Evolutionary conservation across 2,113 vertebrate genomes (phyloP).

Genomic region (Zosterops pallidus): DNA sequence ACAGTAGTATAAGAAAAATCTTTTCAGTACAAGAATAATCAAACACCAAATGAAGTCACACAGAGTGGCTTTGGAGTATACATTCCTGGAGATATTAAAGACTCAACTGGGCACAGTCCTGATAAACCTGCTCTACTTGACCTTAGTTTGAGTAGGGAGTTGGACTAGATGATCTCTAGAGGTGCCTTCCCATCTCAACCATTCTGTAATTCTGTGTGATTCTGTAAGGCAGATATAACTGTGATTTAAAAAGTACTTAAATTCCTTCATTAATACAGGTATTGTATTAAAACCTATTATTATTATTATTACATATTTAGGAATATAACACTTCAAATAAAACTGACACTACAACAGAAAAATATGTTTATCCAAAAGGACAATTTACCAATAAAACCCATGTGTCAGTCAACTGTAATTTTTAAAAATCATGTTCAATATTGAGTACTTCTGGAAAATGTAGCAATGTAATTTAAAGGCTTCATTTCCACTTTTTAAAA

Average conservation of each 20-base stretch:
- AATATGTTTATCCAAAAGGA: background rate
- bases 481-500: background rate
- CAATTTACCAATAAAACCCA: background rate
- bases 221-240: background rate
- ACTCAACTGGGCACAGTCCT: background rate
- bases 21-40: background rate
- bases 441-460: background rate
- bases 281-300: background rate
- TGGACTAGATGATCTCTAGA: background rate
- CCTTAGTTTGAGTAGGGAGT: background rate
- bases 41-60: background rate
- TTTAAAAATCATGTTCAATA: background rate
- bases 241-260: background rate
- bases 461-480: background rate
- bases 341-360: background rate
- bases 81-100: background rate
- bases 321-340: background rate
- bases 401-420: background rate
- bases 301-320: background rate
- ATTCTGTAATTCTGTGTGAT: background rate
- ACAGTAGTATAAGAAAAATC: background rate
- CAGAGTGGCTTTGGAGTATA: background rate
- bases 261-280: background rate
- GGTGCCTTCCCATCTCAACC: background rate
- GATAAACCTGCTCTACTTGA: background rate